Percentiles rank a stretch among this genome's conserved stretches.
phyloP scores from a whole-genome alignment of 2,888 invertebrate genomes.

The Calameuta filiformis region DNA sequence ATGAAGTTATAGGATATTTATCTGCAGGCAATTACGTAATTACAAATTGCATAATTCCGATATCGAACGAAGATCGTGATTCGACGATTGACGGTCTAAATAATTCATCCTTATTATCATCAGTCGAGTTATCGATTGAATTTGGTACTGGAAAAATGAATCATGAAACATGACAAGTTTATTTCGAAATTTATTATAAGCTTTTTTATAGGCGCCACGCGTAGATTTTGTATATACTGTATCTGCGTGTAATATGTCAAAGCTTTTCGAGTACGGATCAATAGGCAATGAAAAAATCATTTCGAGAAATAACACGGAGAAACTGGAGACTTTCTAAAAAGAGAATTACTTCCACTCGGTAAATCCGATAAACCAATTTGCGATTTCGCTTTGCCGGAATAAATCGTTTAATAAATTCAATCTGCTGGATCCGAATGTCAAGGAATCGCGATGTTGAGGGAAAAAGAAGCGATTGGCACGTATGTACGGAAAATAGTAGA shows the following conservation, averaged over 20 bases:
- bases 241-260: background rate
- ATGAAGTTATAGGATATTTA: background rate
- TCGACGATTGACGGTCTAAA: background rate
- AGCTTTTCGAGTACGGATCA: background rate
- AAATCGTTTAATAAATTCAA: background rate
- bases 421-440: background rate
- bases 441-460: background rate
- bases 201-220: too few relatives aligned
- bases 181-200: too few relatives aligned
- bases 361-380: background rate
- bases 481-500: background rate
- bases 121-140: background rate
- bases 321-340: background rate
- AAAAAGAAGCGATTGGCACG: background rate
- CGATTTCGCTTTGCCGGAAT: background rate
- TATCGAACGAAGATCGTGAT: background rate
- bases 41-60: background rate
- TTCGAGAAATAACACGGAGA: background rate
- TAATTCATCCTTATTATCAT: background rate
- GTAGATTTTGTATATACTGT: background rate
- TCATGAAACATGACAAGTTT: background rate
- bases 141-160: background rate
- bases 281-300: background rate
- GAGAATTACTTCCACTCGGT: background rate
- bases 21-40: background rate